Evolutionary conservation across 2,797 vertebrate genomes (phyloP).

Genomic region (Lacerta bilineata): DNA sequence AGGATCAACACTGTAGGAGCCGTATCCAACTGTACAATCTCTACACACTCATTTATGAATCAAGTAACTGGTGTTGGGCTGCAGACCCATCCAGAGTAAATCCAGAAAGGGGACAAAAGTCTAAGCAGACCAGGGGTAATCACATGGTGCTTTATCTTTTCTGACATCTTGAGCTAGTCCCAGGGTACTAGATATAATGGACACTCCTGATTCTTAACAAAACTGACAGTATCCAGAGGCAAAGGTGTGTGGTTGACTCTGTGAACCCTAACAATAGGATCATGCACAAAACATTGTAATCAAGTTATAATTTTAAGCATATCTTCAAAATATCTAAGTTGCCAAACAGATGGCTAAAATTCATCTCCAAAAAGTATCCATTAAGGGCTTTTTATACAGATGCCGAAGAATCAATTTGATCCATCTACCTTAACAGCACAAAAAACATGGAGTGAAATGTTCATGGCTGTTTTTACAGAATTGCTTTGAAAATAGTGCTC

Average conservation of each 20-base stretch:
- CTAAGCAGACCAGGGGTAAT: background rate
- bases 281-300: background rate
- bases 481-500: accelerated
- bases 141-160: background rate
- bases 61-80: background rate
- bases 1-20: no score
- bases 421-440: accelerated
- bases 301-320: background rate
- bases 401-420: background rate
- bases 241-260: background rate
- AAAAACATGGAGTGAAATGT: background rate
- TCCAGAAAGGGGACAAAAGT: background rate
- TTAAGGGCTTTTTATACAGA: background rate
- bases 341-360: background rate
- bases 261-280: background rate
- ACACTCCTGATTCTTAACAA: background rate
- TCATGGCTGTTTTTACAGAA: background rate
- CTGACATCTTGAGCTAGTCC: background rate
- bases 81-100: background rate
- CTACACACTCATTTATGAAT: no score
- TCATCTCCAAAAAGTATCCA: background rate
- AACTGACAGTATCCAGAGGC: background rate
- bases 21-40: background rate
- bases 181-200: background rate
- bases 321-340: background rate